Evolutionary conservation across 2,888 invertebrate genomes (phyloP).

Genomic region (Eremobia ochroleuca): DNA sequence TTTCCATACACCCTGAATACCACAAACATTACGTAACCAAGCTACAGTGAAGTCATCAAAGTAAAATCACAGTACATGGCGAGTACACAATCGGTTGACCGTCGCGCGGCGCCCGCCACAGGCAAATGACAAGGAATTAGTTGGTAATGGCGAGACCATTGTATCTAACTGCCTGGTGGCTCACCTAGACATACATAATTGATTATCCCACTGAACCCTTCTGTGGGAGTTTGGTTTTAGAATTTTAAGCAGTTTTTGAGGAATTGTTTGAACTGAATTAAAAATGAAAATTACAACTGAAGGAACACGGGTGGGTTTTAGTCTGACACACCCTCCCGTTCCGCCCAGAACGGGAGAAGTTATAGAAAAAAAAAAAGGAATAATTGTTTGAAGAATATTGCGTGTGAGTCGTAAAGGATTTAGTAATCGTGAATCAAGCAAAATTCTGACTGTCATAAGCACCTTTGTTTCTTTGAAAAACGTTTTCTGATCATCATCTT

Average conservation of each 20-base stretch:
- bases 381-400: too few species aligned
- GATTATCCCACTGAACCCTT: conserved; percentile 84
- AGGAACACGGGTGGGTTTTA: too few species aligned
- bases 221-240: conserved; percentile 65
- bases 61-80: conserved; percentile 56
- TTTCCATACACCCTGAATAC: neutral
- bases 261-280: conserved; percentile 17
- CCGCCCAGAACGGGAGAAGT: too few species aligned
- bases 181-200: conserved; percentile 87
- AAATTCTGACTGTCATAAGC: neutral
- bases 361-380: too few species aligned
- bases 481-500: neutral
- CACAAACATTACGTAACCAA: conserved; percentile 21
- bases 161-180: conserved; percentile 87
- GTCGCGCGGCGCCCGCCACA: conserved; percentile 82
- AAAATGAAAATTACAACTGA: too few species aligned
- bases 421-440: neutral
- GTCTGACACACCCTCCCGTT: too few species aligned
- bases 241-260: conserved; percentile 38
- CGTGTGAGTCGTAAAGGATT: neutral
- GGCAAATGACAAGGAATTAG: conserved; percentile 91
- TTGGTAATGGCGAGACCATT: conserved; percentile 90
- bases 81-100: conserved; percentile 80
- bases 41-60: conserved; percentile 56
- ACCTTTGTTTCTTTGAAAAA: neutral